Conservation (phyloP, 1,140 invertebrate genomes). For the Drosophila lowei region DNA sequence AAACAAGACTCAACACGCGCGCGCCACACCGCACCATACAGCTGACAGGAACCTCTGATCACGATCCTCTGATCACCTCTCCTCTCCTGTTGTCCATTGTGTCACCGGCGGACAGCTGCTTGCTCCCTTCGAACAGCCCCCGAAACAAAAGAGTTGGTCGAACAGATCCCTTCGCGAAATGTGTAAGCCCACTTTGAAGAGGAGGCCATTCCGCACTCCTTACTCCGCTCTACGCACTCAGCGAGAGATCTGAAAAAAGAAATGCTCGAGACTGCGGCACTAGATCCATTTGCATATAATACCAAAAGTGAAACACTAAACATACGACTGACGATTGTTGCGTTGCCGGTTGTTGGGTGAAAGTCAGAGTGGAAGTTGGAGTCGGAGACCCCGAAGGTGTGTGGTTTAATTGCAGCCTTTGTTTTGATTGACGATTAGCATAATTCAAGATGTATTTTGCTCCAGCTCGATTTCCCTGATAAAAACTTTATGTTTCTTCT, state of each 20-base stretch:
- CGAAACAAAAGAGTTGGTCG: slow-evolving; percentile 31
- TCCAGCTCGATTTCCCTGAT: slow-evolving; percentile 33
- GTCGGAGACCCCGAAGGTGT: slow-evolving; percentile 12
- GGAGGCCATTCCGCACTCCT: slow-evolving; percentile 27
- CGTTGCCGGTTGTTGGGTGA: slow-evolving; percentile 40
- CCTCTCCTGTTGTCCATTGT: slow-evolving; percentile 21
- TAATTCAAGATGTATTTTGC: slow-evolving; percentile 45
- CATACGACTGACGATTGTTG: slow-evolving; percentile 26
- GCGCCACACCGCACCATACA: slow-evolving; percentile 72
- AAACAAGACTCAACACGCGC: slow-evolving; percentile 54
- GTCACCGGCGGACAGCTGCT: slow-evolving; percentile 47
- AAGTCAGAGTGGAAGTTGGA: slow-evolving; percentile 41
- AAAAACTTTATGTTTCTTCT: slow-evolving; percentile 28
- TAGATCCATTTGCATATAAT: slow-evolving; percentile 70
- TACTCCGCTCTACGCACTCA: slow-evolving; percentile 7
- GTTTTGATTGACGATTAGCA: slow-evolving; percentile 68
- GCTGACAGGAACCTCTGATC: slow-evolving; percentile 59
- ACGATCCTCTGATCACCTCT: slow-evolving; percentile 25
- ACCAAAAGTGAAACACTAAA: slow-evolving; percentile 69
- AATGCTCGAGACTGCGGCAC: slow-evolving; percentile 12
- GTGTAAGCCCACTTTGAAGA: slow-evolving; percentile 28
- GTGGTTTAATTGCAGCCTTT: slow-evolving; percentile 72
- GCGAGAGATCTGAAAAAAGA: no score
- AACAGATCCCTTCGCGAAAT: slow-evolving; percentile 9
- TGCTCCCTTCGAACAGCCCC: slow-evolving; percentile 21